Base-by-base conservation (phyloP, 2,113 vertebrate genomes). In the Nothobranchius kuhntae region DNA sequence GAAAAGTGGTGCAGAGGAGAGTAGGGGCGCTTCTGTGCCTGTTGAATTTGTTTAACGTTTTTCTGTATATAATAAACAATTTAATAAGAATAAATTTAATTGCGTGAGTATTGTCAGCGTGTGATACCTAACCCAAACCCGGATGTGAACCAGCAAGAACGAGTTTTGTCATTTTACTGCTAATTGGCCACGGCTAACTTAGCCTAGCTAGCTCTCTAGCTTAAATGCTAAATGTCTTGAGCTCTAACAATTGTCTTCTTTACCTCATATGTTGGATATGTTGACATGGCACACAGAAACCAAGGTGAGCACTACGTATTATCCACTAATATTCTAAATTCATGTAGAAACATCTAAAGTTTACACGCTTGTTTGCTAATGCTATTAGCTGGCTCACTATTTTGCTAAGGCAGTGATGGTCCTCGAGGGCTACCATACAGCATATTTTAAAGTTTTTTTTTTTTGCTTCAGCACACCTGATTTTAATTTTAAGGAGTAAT, bases 281-380 rank as follows among this genome's bases (percentile, higher is more conserved):
- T 47, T 56, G 24, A 57, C 1, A 91, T 90, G 91, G 40, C 89
- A 61, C 80, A 51, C 0, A 87, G 90, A 47, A 82, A 82, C 73
- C 78, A 89, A 78, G 87, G 91, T 92, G 72, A 89, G 87, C 35
- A 8, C 30, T 9, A 3, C 8, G 0, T 10, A 6, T 57, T 15
- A 2, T 2, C 7, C 9, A 6, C 0, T 51, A 52, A 52, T 13
- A 35, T 4, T 0, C 21, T 13, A 11, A 12, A 17, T 2, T 12
- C 0, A 13, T 21, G 7, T 1, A 10, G n/a, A 48, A 0, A 21
- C 1, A n/a, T n/a, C 8, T 36, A 1, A 4, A 7, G 46, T 12
- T 14, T 55, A 44, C 47, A 21, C 21, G 21, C 21, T 21, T 21
- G 21, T 21, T 30, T 1, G 52, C 24, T 10, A 65, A 53, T 7